These are phyloP conservation scores for Podarcis cretensis DNA, from an alignment of 2,113 vertebrate genomes.

Conservation along the genomic window DNA sequence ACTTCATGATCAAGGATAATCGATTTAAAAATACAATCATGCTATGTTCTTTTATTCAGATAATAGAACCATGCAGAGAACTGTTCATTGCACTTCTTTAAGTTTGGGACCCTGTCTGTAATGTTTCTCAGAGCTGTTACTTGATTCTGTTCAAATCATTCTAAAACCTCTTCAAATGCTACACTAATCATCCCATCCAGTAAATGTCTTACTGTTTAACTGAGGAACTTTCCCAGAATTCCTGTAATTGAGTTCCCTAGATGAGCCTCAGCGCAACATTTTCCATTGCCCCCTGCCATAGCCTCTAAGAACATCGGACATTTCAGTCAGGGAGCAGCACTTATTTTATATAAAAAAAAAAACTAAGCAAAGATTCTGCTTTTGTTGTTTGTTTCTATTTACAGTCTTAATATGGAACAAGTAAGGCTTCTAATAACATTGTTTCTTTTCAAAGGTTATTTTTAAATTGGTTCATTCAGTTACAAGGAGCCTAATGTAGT, in stretches of 20 bases:
- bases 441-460: not conserved
- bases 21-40: not conserved
- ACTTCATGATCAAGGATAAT: not conserved
- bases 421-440: not conserved
- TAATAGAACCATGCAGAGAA: not conserved
- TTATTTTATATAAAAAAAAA: not conserved
- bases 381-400: not conserved
- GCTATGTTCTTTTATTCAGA: not conserved
- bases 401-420: conserved; percentile 5
- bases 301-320: not conserved
- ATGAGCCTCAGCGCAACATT: not conserved
- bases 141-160: not conserved
- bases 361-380: not conserved
- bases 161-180: not conserved
- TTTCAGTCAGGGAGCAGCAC: not conserved
- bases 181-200: not conserved
- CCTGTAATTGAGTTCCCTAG: conserved; percentile 21
- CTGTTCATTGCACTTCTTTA: not conserved
- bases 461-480: fast-evolving
- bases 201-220: conserved; percentile 36
- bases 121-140: not conserved
- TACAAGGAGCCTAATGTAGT: conserved; percentile 7
- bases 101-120: not conserved
- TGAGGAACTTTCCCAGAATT: conserved; percentile 37
- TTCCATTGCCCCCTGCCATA: fast-evolving